Evolutionary conservation across 1,140 invertebrate genomes (phyloP), one percentile per base, ranked within the genome.

Genomic region (Drosophila aff.): DNA sequence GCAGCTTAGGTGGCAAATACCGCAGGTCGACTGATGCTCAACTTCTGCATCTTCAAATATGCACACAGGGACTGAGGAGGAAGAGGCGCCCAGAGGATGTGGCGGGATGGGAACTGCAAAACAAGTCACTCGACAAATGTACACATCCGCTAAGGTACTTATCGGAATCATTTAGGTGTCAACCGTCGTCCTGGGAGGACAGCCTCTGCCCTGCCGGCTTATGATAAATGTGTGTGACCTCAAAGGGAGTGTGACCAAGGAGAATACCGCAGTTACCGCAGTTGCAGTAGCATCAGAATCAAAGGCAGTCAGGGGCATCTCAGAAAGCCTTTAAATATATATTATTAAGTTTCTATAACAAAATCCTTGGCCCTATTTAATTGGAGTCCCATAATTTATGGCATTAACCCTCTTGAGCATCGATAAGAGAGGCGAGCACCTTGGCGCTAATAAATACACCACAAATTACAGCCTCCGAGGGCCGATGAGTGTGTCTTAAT

Each of bases 61-160:
- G 55, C 58, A 73, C 71, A 74, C 18, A 61, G 47, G 59, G 47
- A 57, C 36, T 3, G 26, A 11, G 23, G 43, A 18, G n/a, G 41
- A 10, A 8, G n/a, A 23, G 31, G 10, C 10, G 18, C 28, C 21
- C 40, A 8, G 31, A 55, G 36, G 61, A 64, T 47, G 15, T 50
- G 33, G 15, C 5, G 36, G 46, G 33, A 49, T 50, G 47, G 36
- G 15, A n/a, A 43, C 47, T 78, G 82, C 49, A 87, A 79, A 85
- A 87, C 82, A 86, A 87, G 58, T 28, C 80, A 87, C 82, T 86
- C 66, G 79, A 82, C 69, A 76, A 82, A 79, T 84, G 53, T 72
- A 23, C 40, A 50, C 18, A 72, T 41, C 43, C 66, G 53, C 69
- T 31, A 50, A 60, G 69, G 31, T 61, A 23, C 69, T 73, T 73